phyloP scores from a whole-genome alignment of 2,113 vertebrate species.

The Paramormyrops kingsleyae region DNA sequence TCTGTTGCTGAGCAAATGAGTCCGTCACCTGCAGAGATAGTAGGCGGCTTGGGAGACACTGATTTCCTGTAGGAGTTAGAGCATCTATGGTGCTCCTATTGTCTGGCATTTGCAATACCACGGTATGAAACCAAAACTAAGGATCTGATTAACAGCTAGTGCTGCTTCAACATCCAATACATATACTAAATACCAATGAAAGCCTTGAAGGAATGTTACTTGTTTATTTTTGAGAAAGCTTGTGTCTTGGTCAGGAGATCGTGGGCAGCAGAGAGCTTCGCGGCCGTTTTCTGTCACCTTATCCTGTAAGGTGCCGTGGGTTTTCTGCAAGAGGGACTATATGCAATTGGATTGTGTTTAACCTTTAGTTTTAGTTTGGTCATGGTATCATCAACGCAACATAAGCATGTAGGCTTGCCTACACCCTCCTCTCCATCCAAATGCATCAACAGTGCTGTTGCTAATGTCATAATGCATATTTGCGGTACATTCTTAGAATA shows the following conservation, averaged over 20 bases:
- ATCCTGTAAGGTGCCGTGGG: background rate
- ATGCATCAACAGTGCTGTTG: background rate
- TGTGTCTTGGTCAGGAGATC: background rate
- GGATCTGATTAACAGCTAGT: background rate
- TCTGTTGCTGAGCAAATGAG: constrained; percentile 51
- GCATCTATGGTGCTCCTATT: background rate
- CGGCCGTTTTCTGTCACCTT: background rate
- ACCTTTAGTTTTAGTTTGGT: background rate
- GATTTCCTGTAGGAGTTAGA: constrained; percentile 29
- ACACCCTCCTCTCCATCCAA: background rate
- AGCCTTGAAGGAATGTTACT: background rate
- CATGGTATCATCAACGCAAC: background rate
- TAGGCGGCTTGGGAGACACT: constrained; percentile 52
- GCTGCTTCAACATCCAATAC: background rate
- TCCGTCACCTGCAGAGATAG: constrained; percentile 40
- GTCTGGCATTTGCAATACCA: constrained; percentile 3
- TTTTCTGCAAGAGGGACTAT: background rate
- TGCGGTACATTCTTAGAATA: background rate
- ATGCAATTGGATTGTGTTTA: background rate
- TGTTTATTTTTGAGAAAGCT: background rate
- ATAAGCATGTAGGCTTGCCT: background rate
- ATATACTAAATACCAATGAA: background rate
- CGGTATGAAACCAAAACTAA: background rate
- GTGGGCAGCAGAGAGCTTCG: background rate
- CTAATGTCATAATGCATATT: background rate